Evolutionary conservation across 2,113 vertebrate species (phyloP).

Genomic region (Rhineura floridana): DNA sequence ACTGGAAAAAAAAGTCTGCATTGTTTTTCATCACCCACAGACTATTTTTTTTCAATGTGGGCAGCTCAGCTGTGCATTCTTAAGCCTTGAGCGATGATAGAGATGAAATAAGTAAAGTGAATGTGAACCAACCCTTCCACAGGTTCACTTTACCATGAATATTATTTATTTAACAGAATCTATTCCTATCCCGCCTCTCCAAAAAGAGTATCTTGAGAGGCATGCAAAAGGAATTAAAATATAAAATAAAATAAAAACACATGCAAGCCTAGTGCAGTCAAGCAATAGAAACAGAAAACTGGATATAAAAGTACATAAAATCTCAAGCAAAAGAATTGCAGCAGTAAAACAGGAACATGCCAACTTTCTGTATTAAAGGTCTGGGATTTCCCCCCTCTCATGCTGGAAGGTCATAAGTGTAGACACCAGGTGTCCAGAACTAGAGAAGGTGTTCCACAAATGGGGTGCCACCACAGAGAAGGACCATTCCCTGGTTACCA

Average conservation of each 20-base stretch:
- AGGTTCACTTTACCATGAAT: constrained; percentile 37
- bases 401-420: no score
- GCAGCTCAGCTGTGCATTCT: constrained; percentile 21
- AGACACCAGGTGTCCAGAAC: no score
- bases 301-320: not conserved
- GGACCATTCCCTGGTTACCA: no score
- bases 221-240: not conserved
- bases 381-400: no score
- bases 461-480: no score
- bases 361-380: no score
- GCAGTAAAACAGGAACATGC: not conserved
- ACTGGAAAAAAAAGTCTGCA: not conserved
- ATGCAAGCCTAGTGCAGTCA: not conserved
- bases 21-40: not conserved
- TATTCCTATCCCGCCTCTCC: not conserved
- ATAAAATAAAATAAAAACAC: not conserved
- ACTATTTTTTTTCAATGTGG: not conserved
- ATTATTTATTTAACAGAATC: constrained; percentile 20
- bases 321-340: no score
- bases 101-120: not conserved
- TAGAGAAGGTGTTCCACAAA: no score
- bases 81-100: not conserved
- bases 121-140: constrained; percentile 33
- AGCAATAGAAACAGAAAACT: not conserved
- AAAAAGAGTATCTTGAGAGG: not conserved